These are phyloP conservation scores for Cataglyphis hispanica DNA, from an alignment of 1,140 invertebrate species.

Conservation along the genomic window DNA sequence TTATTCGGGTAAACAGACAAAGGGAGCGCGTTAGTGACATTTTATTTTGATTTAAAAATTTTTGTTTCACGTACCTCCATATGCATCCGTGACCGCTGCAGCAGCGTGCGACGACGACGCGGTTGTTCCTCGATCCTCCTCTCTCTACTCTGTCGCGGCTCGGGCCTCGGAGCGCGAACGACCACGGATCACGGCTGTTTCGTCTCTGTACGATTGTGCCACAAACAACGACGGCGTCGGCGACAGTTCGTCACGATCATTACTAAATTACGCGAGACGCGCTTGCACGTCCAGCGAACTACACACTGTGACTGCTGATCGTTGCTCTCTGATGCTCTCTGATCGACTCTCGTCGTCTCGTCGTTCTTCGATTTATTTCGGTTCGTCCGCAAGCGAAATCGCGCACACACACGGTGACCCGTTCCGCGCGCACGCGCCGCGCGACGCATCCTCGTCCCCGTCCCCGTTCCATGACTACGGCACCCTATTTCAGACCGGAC, in stretches of 20 bases:
- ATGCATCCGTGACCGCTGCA: constrained; percentile 83
- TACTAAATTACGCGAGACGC: constrained; percentile 77
- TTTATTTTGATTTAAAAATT: not conserved
- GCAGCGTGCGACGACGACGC: constrained; percentile 77
- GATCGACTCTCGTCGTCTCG: constrained; percentile 77
- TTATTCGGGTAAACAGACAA: constrained; percentile 45
- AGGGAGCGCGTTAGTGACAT: not conserved
- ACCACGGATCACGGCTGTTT: constrained; percentile 82
- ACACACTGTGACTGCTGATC: constrained; percentile 83
- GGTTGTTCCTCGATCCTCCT: constrained; percentile 70
- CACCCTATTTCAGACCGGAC: constrained; percentile 73
- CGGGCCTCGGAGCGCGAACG: constrained; percentile 67
- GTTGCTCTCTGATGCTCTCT: constrained; percentile 45
- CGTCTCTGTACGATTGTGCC: constrained; percentile 78
- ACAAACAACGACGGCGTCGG: constrained; percentile 77
- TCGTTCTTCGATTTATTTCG: constrained; percentile 85
- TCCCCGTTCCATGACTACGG: too few relatives aligned
- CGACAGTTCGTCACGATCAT: constrained; percentile 83
- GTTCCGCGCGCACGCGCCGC: constrained; percentile 77
- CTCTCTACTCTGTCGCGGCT: constrained; percentile 68
- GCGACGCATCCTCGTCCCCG: constrained; percentile 9
- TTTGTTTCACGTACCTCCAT: constrained; percentile 82
- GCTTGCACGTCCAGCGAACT: constrained; percentile 79
- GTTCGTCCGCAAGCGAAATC: constrained; percentile 81
- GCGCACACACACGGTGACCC: constrained; percentile 64